These are phyloP conservation scores for Microctenopoma stevenorrisi DNA, from an alignment of 2,797 vertebrate genomes.

Conservation along the genomic window DNA sequence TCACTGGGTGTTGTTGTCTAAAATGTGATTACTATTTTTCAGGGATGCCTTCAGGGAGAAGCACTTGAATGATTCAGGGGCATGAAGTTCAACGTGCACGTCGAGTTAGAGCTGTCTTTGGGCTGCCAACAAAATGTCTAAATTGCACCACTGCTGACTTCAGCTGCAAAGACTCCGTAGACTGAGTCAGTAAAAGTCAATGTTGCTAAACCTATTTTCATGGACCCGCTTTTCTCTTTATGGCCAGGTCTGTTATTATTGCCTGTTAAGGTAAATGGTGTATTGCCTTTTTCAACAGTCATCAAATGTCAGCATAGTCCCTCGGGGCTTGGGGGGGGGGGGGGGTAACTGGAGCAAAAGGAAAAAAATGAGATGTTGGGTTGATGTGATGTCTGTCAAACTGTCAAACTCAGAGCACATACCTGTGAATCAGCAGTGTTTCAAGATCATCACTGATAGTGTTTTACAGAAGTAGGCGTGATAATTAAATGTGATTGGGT, in stretches of 20 bases:
- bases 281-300: slow-evolving; percentile 32
- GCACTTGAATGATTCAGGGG: background rate
- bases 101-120: slow-evolving; percentile 25
- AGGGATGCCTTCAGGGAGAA: slow-evolving; percentile 13
- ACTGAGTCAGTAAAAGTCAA: slow-evolving; percentile 38
- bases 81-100: slow-evolving; percentile 6
- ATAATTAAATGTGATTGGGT: background rate
- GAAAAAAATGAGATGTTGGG: slow-evolving; percentile 46
- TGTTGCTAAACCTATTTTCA: slow-evolving; percentile 53
- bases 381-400: slow-evolving; percentile 60
- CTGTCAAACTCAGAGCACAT: slow-evolving; percentile 53
- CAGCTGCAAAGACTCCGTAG: slow-evolving; percentile 19
- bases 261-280: slow-evolving; percentile 60
- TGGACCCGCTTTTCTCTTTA: slow-evolving; percentile 28
- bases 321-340: slow-evolving; percentile 37
- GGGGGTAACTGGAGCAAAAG: slow-evolving; percentile 50
- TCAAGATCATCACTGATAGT: background rate
- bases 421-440: slow-evolving; percentile 43
- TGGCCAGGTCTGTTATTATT: slow-evolving; percentile 42
- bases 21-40: slow-evolving; percentile 22
- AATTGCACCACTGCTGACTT: slow-evolving; percentile 31
- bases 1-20: slow-evolving; percentile 1
- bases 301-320: slow-evolving; percentile 40
- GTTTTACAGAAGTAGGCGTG: background rate
- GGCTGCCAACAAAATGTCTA: slow-evolving; percentile 29